Evolutionary conservation across 2,113 vertebrate genomes (phyloP).

Genomic region (Equus przewalskii): DNA sequence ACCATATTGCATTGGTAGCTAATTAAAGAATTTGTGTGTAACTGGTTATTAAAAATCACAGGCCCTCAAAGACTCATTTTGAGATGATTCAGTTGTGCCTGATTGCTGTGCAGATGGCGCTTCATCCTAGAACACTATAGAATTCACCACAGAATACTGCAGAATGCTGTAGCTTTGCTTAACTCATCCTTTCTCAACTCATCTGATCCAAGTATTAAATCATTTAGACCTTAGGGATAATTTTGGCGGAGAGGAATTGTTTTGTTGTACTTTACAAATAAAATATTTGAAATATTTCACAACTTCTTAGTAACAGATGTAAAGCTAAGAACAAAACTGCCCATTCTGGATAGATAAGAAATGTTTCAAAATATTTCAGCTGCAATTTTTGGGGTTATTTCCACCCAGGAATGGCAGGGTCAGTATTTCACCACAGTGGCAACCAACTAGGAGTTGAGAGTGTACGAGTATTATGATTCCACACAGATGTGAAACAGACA

Average conservation of each 20-base stretch:
- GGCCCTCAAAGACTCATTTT: background rate
- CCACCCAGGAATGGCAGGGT: background rate
- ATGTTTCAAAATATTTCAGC: conserved; percentile 23
- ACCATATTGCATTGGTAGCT: background rate
- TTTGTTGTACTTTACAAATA: conserved; percentile 18
- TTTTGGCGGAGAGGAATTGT: background rate
- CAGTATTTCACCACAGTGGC: conserved; percentile 60
- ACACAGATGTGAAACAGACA: conserved; percentile 81
- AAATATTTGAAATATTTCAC: conserved; percentile 21
- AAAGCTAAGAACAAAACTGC: conserved; percentile 17
- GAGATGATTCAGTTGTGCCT: conserved; percentile 46
- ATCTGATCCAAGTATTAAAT: background rate
- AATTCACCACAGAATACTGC: background rate
- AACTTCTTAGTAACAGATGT: background rate
- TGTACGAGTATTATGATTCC: background rate
- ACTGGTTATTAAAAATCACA: conserved; percentile 7
- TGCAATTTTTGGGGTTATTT: background rate
- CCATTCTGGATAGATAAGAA: conserved; percentile 19
- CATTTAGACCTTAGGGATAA: background rate
- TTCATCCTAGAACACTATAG: background rate
- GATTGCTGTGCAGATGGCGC: background rate
- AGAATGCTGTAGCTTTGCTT: conserved; percentile 19
- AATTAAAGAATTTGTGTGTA: background rate
- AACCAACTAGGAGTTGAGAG: conserved; percentile 30
- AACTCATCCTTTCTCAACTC: background rate